These are phyloP conservation scores for Oreochromis aureus DNA, from an alignment of 2,113 vertebrate species.

Conservation along the genomic window DNA sequence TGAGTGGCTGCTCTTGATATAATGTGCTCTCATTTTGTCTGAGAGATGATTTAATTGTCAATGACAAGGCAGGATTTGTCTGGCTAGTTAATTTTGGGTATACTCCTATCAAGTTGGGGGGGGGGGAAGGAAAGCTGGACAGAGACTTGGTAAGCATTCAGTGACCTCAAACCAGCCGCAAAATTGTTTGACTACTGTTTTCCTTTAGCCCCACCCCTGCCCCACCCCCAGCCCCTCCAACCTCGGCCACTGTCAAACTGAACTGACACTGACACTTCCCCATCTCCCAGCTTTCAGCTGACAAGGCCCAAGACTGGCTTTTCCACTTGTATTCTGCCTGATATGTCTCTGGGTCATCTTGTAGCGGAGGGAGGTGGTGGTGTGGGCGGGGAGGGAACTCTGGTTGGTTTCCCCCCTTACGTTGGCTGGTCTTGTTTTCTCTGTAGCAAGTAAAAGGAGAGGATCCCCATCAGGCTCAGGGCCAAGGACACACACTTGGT, in stretches of 20 bases:
- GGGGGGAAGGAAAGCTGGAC: neutral
- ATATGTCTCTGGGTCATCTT: slow-evolving; percentile 72
- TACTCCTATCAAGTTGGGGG: slow-evolving; percentile 27
- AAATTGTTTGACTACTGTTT: slow-evolving; percentile 44
- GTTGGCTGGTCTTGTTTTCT: slow-evolving; percentile 40
- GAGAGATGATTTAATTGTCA: slow-evolving; percentile 56
- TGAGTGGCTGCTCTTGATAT: slow-evolving; percentile 18
- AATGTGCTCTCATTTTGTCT: slow-evolving; percentile 47
- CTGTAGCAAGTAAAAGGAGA: slow-evolving; percentile 25
- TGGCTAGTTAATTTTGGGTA: slow-evolving; percentile 58
- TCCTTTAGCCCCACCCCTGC: neutral
- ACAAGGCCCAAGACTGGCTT: slow-evolving; percentile 62
- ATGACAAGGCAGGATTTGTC: slow-evolving; percentile 55
- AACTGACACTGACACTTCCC: slow-evolving; percentile 63
- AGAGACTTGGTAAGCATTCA: neutral
- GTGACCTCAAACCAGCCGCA: slow-evolving; percentile 54
- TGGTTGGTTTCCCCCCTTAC: slow-evolving; percentile 26
- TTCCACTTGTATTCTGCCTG: slow-evolving; percentile 60
- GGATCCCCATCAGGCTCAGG: slow-evolving; percentile 45
- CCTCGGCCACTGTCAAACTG: slow-evolving; percentile 54
- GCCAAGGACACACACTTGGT: slow-evolving; percentile 69
- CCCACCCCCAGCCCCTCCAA: slow-evolving; percentile 39
- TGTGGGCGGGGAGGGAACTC: neutral
- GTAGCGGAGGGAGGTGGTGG: neutral
- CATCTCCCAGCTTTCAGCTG: slow-evolving; percentile 63